Percentiles rank a stretch among this genome's conserved stretches.
Conservation (phyloP, 2,113 vertebrate species). For the Thermophis baileyi region DNA sequence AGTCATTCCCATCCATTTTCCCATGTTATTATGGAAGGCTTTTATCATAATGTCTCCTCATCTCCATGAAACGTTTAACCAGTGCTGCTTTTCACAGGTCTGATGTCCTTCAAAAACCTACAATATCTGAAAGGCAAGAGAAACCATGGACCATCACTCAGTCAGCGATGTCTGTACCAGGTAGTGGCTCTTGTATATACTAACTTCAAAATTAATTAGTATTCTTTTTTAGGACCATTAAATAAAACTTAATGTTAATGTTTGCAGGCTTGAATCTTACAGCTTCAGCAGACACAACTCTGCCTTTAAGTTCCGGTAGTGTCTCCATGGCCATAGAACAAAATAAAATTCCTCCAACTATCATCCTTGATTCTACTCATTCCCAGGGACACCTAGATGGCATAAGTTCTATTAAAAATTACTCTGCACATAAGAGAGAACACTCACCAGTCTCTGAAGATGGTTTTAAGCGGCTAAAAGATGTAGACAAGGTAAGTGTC, state of each 20-base stretch:
- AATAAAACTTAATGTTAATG: conserved; percentile 36
- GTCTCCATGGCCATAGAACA: conserved; percentile 69
- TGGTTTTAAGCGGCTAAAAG: conserved; percentile 73
- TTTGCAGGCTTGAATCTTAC: conserved; percentile 61
- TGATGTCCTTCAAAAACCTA: conserved; percentile 45
- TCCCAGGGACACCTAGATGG: conserved; percentile 71
- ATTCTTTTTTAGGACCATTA: background rate
- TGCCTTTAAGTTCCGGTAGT: conserved; percentile 61
- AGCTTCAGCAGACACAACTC: conserved; percentile 48
- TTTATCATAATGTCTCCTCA: background rate
- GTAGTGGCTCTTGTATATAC: conserved; percentile 79
- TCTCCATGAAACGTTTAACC: background rate
- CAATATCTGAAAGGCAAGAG: conserved; percentile 65
- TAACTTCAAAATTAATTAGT: conserved; percentile 10
- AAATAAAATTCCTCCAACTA: conserved; percentile 64
- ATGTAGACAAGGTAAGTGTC: conserved; percentile 71
- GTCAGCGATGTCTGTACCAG: conserved; percentile 67
- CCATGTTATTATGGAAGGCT: background rate
- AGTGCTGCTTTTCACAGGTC: conserved; percentile 53
- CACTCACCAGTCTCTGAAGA: conserved; percentile 74
- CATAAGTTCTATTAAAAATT: conserved; percentile 57
- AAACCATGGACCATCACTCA: conserved; percentile 45
- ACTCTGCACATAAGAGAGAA: conserved; percentile 69
- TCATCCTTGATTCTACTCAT: conserved; percentile 60
- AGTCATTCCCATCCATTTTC: background rate